Conservation (phyloP, 1,140 invertebrate genomes). For the Ericerus pela region DNA sequence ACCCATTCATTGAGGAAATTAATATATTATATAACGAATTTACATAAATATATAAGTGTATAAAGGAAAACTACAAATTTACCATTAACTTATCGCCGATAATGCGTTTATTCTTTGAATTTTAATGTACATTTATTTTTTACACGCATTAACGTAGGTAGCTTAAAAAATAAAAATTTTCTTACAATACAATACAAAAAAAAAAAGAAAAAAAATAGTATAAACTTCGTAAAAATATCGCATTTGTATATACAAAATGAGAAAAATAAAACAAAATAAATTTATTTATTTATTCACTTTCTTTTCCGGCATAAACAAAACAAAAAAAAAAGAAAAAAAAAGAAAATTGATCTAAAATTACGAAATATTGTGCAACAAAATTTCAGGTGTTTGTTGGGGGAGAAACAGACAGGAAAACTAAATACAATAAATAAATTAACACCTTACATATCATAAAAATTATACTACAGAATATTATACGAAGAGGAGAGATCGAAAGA, state of each 20-base stretch:
- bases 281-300: neutral
- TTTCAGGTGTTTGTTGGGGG: no score
- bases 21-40: no score
- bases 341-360: neutral
- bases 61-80: neutral
- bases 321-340: no score
- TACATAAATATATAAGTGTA: no score
- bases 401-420: neutral
- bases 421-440: neutral
- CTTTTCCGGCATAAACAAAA: no score
- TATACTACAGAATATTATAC: no score
- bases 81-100: neutral
- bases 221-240: conserved; percentile 11
- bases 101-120: conserved; percentile 10
- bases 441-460: no score
- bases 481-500: no score
- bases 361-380: conserved; percentile 9
- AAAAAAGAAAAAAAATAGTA: conserved; percentile 8
- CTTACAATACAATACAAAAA: conserved; percentile 7
- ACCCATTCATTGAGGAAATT: no score
- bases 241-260: conserved; percentile 6
- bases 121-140: conserved; percentile 1
- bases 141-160: conserved; percentile 5
- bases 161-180: conserved; percentile 4
- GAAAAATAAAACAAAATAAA: no score